Evolutionary conservation across 2,888 invertebrate genomes (phyloP).

Genomic region (Ditylenchus weischeri): DNA sequence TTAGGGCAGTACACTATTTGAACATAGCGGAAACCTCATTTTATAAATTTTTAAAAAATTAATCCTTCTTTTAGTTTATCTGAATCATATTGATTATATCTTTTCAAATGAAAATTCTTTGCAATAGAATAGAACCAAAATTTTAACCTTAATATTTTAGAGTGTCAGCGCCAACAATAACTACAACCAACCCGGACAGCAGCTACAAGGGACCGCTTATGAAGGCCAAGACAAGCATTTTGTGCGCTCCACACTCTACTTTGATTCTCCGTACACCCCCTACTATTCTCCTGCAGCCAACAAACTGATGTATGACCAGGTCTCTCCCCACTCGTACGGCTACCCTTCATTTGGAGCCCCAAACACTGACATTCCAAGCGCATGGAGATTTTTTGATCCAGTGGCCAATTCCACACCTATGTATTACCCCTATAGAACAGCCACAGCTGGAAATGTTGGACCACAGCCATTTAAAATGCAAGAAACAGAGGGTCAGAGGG

Average conservation of each 20-base stretch:
- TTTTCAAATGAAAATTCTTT: too few relatives aligned
- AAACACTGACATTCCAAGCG: slow-evolving; percentile 8
- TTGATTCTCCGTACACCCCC: neutral
- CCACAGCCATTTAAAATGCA: too few relatives aligned
- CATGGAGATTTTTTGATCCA: slow-evolving; percentile 1
- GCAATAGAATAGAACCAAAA: too few relatives aligned
- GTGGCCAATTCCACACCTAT: slow-evolving; percentile 5
- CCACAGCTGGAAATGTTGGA: too few relatives aligned
- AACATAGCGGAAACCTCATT: too few relatives aligned
- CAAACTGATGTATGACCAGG: neutral
- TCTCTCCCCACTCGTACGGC: neutral
- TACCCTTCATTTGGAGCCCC: neutral
- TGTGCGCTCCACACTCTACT: slow-evolving; percentile 11
- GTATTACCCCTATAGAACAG: slow-evolving; percentile 22
- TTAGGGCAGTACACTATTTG: too few relatives aligned
- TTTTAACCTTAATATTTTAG: too few relatives aligned
- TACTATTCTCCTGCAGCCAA: neutral
- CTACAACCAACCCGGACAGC: neutral
- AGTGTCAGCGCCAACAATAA: too few relatives aligned
- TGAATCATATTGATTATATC: too few relatives aligned
- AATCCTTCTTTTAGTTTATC: too few relatives aligned
- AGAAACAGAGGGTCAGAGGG: too few relatives aligned
- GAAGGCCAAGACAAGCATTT: slow-evolving; percentile 24
- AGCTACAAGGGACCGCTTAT: slow-evolving; percentile 24
- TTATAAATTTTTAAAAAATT: too few relatives aligned